Percentiles rank a stretch among this genome's conserved stretches.
These are phyloP conservation scores for Mnemiopsis leidyi DNA, from an alignment of 37 sponge, comb jelly and placozoan species.

Conservation along the genomic window DNA sequence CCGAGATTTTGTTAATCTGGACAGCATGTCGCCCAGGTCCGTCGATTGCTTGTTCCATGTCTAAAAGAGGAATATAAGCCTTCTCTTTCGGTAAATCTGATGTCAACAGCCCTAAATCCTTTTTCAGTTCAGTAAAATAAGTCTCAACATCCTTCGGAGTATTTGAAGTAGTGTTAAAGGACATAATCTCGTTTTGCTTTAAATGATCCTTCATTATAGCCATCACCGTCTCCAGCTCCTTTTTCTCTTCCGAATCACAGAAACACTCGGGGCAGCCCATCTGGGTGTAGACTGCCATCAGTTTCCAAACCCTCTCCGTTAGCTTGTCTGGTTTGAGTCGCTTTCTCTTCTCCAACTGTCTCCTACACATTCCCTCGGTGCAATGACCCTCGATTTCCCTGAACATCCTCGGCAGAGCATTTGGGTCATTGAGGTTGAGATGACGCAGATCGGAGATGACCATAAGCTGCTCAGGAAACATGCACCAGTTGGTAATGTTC, in stretches of 20 bases:
- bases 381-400: background rate
- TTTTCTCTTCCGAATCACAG: background rate
- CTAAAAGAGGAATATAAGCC: background rate
- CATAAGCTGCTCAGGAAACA: background rate
- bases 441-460: background rate
- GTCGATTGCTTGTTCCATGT: background rate
- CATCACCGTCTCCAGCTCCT: background rate
- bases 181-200: background rate
- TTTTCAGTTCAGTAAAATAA: background rate
- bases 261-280: background rate
- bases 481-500: slow-evolving; percentile 23
- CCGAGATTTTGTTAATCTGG: background rate
- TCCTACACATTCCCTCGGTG: background rate
- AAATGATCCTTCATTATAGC: background rate
- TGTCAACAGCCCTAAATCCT: background rate
- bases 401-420: background rate
- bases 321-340: background rate
- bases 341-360: background rate
- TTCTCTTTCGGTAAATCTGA: background rate
- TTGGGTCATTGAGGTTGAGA: background rate
- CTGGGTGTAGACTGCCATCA: background rate
- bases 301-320: background rate
- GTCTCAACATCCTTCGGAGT: background rate
- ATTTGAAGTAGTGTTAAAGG: background rate
- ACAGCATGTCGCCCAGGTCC: background rate